phyloP scores from a whole-genome alignment of 2,888 invertebrate species.

The Trichopria drosophilae region DNA sequence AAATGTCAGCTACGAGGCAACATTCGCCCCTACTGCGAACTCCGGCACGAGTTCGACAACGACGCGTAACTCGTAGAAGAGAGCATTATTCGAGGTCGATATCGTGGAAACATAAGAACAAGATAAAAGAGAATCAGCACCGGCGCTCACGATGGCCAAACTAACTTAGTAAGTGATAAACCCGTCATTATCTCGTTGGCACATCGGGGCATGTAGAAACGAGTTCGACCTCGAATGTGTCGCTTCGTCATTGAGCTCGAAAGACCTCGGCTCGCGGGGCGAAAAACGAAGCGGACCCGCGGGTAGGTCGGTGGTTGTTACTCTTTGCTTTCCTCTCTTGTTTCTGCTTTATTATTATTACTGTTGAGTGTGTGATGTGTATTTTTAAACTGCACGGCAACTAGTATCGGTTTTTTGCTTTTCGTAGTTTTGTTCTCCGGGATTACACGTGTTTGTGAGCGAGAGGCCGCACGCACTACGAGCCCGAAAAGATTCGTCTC shows the following conservation, averaged over 20 bases:
- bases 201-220: too few species aligned
- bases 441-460: slow-evolving; percentile 35
- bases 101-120: too few species aligned
- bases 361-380: slow-evolving; percentile 39
- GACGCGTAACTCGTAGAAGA: too few species aligned
- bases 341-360: slow-evolving; percentile 42
- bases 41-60: too few species aligned
- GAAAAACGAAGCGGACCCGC: slow-evolving; percentile 59
- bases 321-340: slow-evolving; percentile 35
- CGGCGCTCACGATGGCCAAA: slow-evolving; percentile 28
- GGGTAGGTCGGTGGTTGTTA: slow-evolving; percentile 57
- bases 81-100: too few species aligned
- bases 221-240: too few species aligned
- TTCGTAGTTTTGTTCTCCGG: slow-evolving; percentile 30
- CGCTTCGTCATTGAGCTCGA: too few species aligned
- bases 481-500: slow-evolving; percentile 6
- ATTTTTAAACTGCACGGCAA: slow-evolving; percentile 53
- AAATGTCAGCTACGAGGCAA: slow-evolving; percentile 54
- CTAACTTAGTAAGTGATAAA: slow-evolving; percentile 5
- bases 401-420: slow-evolving; percentile 48
- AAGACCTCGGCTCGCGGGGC: slow-evolving; percentile 43
- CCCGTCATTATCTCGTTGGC: slow-evolving; percentile 25
- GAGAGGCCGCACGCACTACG: slow-evolving; percentile 27
- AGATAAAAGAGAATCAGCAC: slow-evolving; percentile 25
- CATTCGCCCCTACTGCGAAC: slow-evolving; percentile 30